phyloP scores from a whole-genome alignment of 1,140 invertebrate species.

The Drosophila littoralis region DNA sequence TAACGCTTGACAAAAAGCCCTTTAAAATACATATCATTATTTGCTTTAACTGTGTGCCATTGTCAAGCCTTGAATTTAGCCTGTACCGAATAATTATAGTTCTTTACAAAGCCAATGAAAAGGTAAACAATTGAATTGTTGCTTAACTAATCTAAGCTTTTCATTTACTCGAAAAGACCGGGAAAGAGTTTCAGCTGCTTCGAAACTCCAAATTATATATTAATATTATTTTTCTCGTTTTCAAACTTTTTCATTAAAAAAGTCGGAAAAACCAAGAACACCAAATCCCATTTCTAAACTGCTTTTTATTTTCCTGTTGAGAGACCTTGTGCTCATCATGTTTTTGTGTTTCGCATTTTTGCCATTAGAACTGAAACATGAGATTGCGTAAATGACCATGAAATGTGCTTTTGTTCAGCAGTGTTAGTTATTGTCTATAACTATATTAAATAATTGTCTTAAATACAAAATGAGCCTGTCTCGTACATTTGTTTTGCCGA shows the following conservation, averaged over 20 bases:
- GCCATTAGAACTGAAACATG: slow-evolving; percentile 18
- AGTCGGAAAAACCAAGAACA: background rate
- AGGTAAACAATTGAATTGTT: slow-evolving; percentile 34
- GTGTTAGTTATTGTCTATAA: slow-evolving; percentile 1
- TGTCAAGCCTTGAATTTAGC: slow-evolving; percentile 52
- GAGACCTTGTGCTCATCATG: slow-evolving; percentile 16
- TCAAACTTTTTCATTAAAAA: background rate
- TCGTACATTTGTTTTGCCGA: slow-evolving; percentile 72
- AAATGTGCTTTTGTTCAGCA: slow-evolving; percentile 60
- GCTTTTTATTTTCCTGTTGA: background rate
- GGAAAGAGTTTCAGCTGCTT: slow-evolving; percentile 4
- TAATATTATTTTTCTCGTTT: background rate
- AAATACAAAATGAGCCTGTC: slow-evolving; percentile 7
- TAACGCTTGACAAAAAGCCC: slow-evolving; percentile 45
- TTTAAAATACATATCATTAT: slow-evolving; percentile 7
- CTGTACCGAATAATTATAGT: slow-evolving; percentile 8
- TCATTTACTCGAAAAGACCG: background rate
- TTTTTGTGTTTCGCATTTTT: slow-evolving; percentile 27
- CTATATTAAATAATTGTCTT: slow-evolving; percentile 2
- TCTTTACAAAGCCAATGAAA: slow-evolving; percentile 18
- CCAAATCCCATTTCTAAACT: no score
- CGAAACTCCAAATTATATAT: background rate
- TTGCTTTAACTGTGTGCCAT: slow-evolving; percentile 34
- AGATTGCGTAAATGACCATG: slow-evolving; percentile 69
- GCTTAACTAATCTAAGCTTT: slow-evolving; percentile 28